These are phyloP conservation scores for Butorides virescens DNA, from an alignment of 2,113 vertebrate species.

Conservation along the genomic window DNA sequence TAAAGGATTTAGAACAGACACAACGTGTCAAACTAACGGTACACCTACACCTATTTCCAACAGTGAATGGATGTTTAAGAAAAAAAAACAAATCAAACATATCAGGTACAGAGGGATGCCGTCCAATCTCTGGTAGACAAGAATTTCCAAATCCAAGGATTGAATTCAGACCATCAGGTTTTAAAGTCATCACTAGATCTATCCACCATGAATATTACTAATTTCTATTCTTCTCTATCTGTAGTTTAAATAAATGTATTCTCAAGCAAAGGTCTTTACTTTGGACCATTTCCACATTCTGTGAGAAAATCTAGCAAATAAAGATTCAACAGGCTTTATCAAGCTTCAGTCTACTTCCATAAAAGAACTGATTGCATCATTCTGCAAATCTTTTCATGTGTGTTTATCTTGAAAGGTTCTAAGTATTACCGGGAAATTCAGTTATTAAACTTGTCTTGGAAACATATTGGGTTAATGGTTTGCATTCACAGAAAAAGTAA, in stretches of 20 bases:
- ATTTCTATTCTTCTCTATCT: neutral
- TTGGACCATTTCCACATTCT: neutral
- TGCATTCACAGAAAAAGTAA: neutral
- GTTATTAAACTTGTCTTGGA: neutral
- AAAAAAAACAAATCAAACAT: neutral
- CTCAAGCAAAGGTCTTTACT: neutral
- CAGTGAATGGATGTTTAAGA: neutral
- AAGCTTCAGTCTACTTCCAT: neutral
- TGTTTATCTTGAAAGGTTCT: neutral
- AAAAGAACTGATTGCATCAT: neutral
- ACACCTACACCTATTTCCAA: neutral
- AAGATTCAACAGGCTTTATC: neutral
- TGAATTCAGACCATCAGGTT: neutral
- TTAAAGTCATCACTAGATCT: neutral
- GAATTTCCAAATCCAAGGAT: neutral
- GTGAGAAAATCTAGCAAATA: neutral
- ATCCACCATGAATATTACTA: neutral
- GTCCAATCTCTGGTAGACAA: neutral
- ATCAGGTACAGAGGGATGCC: neutral
- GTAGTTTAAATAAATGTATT: neutral
- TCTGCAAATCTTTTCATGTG: neutral
- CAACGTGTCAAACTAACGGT: neutral
- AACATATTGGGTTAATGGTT: neutral
- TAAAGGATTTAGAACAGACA: neutral
- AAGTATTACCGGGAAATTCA: neutral